Conservation (phyloP, 2,888 invertebrate genomes). For the Erebia ligea region DNA sequence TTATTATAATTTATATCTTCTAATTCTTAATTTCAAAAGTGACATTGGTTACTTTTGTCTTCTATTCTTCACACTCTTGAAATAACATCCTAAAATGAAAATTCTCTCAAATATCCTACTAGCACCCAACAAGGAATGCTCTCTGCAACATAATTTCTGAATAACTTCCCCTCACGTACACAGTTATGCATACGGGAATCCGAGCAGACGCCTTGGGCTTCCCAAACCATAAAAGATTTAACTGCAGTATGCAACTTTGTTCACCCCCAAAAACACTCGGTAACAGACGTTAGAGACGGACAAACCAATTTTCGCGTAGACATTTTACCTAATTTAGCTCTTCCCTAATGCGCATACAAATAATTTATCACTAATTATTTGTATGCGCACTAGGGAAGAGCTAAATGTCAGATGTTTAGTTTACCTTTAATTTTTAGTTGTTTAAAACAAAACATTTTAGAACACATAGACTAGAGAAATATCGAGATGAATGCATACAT, state of each 20-base stretch:
- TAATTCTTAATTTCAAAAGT: too few species aligned
- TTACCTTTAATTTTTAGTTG: too few species aligned
- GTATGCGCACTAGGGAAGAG: too few species aligned
- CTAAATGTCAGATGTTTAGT: too few species aligned
- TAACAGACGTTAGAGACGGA: too few species aligned
- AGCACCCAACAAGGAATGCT: background rate
- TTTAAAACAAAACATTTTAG: too few species aligned
- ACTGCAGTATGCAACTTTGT: constrained; percentile 1
- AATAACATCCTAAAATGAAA: background rate
- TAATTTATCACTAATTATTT: too few species aligned
- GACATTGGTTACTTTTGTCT: background rate
- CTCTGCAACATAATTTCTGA: constrained; percentile 7
- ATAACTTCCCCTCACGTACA: constrained; percentile 6
- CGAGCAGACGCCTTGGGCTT: constrained; percentile 9
- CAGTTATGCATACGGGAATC: constrained; percentile 14
- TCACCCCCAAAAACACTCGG: background rate
- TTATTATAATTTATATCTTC: too few species aligned
- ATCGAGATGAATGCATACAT: background rate
- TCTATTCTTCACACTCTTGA: background rate
- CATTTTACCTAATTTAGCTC: too few species aligned
- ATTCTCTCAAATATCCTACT: background rate
- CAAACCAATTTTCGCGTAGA: too few species aligned
- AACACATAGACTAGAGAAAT: background rate
- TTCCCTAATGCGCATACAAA: too few species aligned
- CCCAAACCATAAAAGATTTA: constrained; percentile 7